Evolutionary conservation across 2,113 vertebrate genomes (phyloP).

Genomic region (Phaethornis superciliosus): DNA sequence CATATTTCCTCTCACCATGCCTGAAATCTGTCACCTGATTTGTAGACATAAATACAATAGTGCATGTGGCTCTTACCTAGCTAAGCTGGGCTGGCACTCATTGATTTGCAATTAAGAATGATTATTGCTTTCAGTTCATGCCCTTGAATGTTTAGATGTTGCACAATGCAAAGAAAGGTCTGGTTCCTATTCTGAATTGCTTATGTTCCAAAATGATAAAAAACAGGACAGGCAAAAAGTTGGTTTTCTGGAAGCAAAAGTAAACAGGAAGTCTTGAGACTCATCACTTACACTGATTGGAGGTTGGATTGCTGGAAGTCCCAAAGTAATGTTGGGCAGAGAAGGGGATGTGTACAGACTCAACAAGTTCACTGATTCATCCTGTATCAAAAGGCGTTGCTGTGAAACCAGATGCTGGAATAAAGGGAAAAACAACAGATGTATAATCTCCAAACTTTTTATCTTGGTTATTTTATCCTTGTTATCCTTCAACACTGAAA

Average conservation of each 20-base stretch:
- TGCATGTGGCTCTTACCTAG: not conserved
- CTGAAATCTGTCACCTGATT: not conserved
- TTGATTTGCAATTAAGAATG: not conserved
- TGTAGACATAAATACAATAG: not conserved
- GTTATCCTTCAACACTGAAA: not conserved
- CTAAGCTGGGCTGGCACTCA: not conserved
- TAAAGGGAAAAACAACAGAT: conserved; percentile 43
- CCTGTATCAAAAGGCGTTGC: conserved; percentile 88
- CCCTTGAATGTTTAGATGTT: not conserved
- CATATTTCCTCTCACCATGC: not conserved
- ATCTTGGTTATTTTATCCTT: not conserved
- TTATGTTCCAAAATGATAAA: not conserved
- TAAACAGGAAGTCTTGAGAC: not conserved
- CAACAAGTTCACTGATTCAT: conserved; percentile 91
- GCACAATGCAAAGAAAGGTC: not conserved
- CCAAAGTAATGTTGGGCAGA: conserved; percentile 95
- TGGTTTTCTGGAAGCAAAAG: not conserved
- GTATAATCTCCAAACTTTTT: not conserved
- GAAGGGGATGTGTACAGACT: conserved; percentile 96
- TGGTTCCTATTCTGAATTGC: not conserved
- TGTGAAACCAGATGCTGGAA: conserved; percentile 89
- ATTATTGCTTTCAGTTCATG: not conserved
- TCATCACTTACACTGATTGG: conserved; percentile 87
- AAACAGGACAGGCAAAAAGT: not conserved
- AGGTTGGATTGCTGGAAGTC: conserved; percentile 86